Conservation (phyloP, 2,888 invertebrate genomes). For the Diarsia rubi region DNA sequence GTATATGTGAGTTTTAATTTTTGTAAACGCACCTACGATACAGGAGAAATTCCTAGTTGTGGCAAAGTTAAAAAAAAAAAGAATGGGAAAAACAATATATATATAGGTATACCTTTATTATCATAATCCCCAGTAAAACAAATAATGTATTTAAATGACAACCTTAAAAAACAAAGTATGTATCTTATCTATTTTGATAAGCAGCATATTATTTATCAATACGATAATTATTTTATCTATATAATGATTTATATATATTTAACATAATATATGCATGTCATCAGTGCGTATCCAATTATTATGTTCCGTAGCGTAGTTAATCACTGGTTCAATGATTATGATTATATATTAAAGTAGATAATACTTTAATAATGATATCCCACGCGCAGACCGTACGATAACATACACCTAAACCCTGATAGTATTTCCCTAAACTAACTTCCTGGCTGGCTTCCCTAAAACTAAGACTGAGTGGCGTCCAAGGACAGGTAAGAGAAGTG, state of each 20-base stretch:
- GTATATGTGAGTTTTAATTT: no score
- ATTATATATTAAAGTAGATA: no score
- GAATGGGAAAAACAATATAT: no score
- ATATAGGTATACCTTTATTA: no score
- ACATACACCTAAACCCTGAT: not conserved
- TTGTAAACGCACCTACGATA: no score
- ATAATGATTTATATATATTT: not conserved
- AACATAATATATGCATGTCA: not conserved
- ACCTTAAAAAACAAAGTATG: not conserved
- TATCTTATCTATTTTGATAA: not conserved
- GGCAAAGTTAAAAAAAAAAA: no score
- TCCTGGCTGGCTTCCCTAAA: not conserved
- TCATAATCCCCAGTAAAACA: not conserved
- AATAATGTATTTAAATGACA: not conserved
- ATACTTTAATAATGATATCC: not conserved
- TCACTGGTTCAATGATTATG: conserved; percentile 6
- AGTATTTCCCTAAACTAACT: not conserved
- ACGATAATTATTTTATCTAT: not conserved
- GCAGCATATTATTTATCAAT: not conserved
- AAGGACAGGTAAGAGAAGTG: no score
- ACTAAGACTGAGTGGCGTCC: no score
- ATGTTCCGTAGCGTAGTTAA: not conserved
- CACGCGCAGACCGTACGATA: conserved; percentile 13
- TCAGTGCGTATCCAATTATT: not conserved
- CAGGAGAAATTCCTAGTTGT: no score